Base-by-base conservation (phyloP, 2,888 invertebrate species). In the Tetanocera ferruginea region DNA sequence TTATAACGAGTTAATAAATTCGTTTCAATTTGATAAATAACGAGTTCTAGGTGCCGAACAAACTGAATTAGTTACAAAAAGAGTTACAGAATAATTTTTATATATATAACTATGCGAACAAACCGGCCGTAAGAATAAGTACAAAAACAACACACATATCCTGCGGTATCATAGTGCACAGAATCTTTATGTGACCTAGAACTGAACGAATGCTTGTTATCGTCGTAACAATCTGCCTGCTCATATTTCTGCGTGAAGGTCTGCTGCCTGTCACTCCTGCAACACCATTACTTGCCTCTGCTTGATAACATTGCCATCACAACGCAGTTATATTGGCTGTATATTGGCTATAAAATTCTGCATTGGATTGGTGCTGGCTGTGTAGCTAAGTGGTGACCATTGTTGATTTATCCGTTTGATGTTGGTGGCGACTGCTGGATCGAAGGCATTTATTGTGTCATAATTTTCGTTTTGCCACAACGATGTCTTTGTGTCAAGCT, bases 401-500 rank as follows among this genome's bases (percentile, higher is more conserved):
- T 19, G 0, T 75, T 31, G 43, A 23, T 25, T 0, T 34, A 37
- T 82, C 60, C 83, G 28, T 6, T 82, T 82, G 31, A 86, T 72
- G 17, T 82, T 82, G n/a, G 83, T 80, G 23, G 83, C 83, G 73
- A 87, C 82, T 67, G 83, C 84, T 0, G 87, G 83, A 82, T 88
- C 88, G 49, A 88, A 88, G 11, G 87, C 88, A 78, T 89, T 88
- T 31, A 86, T 86, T 1, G 89, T 89, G 72, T 88, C 88, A 80
- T 89, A 88, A 34, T 89, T 88, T 34, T 88, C 88, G 67, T 89
- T 88, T 37, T 88, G 89, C 17, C 87, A 88, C 2, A 87, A 76
- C 5, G 88, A 88, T 57, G 87, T 85, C 79, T 89, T 89, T 66
- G 89, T 80, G 70, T 88, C 86, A 74, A 88, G 14, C 52, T 77